Conservation (phyloP, 2,797 vertebrate genomes). For the Phrynocephalus vlangalii region DNA sequence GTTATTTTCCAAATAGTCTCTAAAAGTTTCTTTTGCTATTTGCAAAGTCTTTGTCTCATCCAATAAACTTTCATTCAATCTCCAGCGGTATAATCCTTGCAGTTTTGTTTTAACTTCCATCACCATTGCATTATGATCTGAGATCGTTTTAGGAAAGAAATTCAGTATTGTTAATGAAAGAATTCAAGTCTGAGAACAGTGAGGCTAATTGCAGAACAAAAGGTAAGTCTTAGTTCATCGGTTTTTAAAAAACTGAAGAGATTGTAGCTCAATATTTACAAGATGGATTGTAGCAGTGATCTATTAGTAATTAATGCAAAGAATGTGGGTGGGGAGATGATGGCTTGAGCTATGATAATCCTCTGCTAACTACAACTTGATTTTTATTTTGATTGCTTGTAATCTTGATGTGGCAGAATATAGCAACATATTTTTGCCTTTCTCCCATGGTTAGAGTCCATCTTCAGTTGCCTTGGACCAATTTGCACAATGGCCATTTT, state of each 20-base stretch:
- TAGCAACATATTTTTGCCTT: not conserved
- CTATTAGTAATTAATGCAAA: not conserved
- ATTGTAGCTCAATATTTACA: not conserved
- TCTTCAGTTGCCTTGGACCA: not conserved
- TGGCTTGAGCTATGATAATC: not conserved
- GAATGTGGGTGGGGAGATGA: not conserved
- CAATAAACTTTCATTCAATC: no score
- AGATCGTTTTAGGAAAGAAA: no score
- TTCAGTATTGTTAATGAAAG: not conserved
- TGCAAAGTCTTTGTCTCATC: no score
- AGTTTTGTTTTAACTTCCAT: no score
- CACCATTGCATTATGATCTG: no score
- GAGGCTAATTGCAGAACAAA: not conserved
- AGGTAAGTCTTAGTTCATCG: conserved; percentile 4
- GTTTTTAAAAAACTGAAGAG: not conserved
- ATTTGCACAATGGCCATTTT: not conserved
- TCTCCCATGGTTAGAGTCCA: not conserved
- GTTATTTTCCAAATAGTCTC: no score
- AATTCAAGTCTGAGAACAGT: not conserved
- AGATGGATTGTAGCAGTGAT: not conserved
- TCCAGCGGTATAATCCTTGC: no score
- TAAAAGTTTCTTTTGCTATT: no score
- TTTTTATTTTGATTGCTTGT: not conserved
- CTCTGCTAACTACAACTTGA: not conserved
- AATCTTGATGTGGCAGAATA: not conserved